Evolutionary conservation across 2,113 vertebrate genomes (phyloP), one percentile per base, ranked within the genome.

Genomic region (Hippocampus comes): DNA sequence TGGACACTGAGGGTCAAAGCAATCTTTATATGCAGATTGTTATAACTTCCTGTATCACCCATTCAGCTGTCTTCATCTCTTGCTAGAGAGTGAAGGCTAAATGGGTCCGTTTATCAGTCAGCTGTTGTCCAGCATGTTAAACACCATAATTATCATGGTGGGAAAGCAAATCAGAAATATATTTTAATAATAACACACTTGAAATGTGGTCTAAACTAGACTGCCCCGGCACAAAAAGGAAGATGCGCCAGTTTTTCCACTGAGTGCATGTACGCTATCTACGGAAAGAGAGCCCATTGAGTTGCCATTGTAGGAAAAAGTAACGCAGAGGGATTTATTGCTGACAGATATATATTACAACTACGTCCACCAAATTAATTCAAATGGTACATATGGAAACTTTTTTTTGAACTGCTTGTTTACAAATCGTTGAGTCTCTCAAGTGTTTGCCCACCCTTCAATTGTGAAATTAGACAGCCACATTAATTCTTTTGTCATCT

Each of bases 41-140:
- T 82, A 78, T 59, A 71, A 89, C 87, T 89, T 91, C 87, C 89
- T 88, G 75, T 84, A 76, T 75, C 67, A 53, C 27, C 56, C 67
- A 55, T 25, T 61, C 27, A 34, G 15, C 59, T 18, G 49, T 23
- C 5, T 71, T 17, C 21, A n/a, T 53, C 18, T 30, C 60, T 6
- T 46, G 51, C 49, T 59, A 17, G 86, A 72, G 66, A 77, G 63
- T 81, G 63, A 79, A 68, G 0, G 34, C 63, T 86, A 78, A 89
- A 83, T 78, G 67, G 71, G 30, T 77, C 76, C 77, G 84, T 78
- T 89, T 88, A 82, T 78, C 21, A 12, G 74, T 59, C 78, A 82
- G 70, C 78, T 82, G 76, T 71, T 82, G 60, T 85, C 74, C 76
- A 68, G 78, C 67, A 55, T 73, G 68, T 81, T 86, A 85, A 84